Evolutionary conservation across 2,888 invertebrate species (phyloP).

Genomic region (Chaetogeoica ovagalla): DNA sequence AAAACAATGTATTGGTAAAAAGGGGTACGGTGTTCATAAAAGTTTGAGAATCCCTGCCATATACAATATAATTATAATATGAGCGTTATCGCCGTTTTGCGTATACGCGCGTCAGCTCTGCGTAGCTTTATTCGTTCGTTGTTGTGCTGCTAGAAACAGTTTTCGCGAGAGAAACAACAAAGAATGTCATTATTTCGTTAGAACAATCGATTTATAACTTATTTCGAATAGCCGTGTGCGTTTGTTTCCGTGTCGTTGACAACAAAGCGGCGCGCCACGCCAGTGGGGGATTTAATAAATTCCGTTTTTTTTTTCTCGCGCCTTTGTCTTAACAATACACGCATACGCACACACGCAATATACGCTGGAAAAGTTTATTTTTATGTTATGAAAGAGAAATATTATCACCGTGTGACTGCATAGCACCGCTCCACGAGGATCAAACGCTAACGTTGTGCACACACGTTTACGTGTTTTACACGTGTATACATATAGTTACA

Average conservation of each 20-base stretch:
- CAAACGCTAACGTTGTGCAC: background rate
- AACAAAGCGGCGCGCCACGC: background rate
- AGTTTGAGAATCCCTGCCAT: too few relatives aligned
- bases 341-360: background rate
- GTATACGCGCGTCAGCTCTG: too few relatives aligned
- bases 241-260: background rate
- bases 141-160: too few relatives aligned
- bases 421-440: background rate
- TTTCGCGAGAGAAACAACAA: too few relatives aligned
- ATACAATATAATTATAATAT: too few relatives aligned
- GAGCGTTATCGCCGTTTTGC: too few relatives aligned
- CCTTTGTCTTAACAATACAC: background rate
- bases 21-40: too few relatives aligned
- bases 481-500: background rate
- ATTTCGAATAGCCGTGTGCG: background rate
- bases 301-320: background rate
- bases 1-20: too few relatives aligned
- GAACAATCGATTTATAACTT: conserved; percentile 11
- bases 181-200: too few relatives aligned
- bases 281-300: conserved; percentile 13
- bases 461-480: background rate
- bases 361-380: conserved; percentile 1
- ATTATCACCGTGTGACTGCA: background rate
- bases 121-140: too few relatives aligned
- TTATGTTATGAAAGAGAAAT: background rate